These are phyloP conservation scores for Lutjanus campechanus DNA, from an alignment of 2,797 vertebrate species.

Conservation along the genomic window DNA sequence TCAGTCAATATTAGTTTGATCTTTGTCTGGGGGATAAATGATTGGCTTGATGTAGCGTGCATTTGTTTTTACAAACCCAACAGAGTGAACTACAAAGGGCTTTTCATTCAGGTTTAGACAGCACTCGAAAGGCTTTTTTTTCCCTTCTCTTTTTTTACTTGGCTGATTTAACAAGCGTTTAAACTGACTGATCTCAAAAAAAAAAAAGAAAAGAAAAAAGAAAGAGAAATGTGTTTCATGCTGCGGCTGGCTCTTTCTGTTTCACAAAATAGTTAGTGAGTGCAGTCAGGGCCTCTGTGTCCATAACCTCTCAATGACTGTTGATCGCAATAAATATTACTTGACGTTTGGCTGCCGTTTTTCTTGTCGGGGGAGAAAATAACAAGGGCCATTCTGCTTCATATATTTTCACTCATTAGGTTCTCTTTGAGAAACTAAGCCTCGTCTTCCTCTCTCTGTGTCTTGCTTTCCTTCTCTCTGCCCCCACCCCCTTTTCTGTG, in stretches of 20 bases:
- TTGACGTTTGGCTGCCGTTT: conserved; percentile 82
- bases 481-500: conserved; percentile 21
- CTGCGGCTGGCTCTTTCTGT: conserved; percentile 70
- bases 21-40: conserved; percentile 80
- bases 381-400: conserved; percentile 84
- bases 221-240: conserved; percentile 73
- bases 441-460: conserved; percentile 62
- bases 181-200: conserved; percentile 79
- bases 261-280: conserved; percentile 75
- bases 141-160: conserved; percentile 55
- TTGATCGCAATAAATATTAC: conserved; percentile 83
- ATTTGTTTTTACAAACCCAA: conserved; percentile 83
- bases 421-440: conserved; percentile 77
- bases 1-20: conserved; percentile 82
- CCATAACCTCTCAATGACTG: conserved; percentile 84
- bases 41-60: conserved; percentile 81
- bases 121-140: conserved; percentile 62
- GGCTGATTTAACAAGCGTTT: conserved; percentile 83
- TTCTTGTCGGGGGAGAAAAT: conserved; percentile 83
- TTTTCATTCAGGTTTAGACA: conserved; percentile 81
- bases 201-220: conserved; percentile 37
- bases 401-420: conserved; percentile 84
- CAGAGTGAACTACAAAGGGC: conserved; percentile 79
- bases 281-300: conserved; percentile 75
- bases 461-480: conserved; percentile 42